These are phyloP conservation scores for Ceriagrion tenellum DNA, from an alignment of 2,888 invertebrate species.

Conservation along the genomic window DNA sequence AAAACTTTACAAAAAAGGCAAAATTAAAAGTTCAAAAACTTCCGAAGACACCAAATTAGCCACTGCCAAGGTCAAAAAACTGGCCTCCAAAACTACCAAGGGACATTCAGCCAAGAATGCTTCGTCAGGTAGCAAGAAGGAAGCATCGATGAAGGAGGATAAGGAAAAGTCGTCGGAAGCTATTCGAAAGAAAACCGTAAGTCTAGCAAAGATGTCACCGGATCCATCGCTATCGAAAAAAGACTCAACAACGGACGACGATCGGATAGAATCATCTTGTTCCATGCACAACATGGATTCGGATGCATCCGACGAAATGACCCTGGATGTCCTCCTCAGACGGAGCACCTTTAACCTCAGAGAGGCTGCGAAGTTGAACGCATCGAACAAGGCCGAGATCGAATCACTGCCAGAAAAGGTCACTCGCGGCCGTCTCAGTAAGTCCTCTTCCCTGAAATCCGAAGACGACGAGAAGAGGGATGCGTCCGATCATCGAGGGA, in stretches of 20 bases:
- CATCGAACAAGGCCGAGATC: conserved; percentile 68
- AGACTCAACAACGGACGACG: conserved; percentile 6
- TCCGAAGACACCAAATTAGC: conserved; percentile 73
- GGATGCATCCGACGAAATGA: conserved; percentile 72
- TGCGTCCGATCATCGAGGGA: background rate
- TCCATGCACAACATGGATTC: conserved; percentile 71
- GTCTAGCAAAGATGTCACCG: conserved; percentile 72
- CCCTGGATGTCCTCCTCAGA: conserved; percentile 74
- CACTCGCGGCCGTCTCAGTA: conserved; percentile 43
- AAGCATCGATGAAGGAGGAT: conserved; percentile 73
- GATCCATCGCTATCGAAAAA: conserved; percentile 26
- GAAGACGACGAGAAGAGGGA: conserved; percentile 30
- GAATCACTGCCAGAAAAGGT: conserved; percentile 73
- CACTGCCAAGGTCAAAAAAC: conserved; percentile 72
- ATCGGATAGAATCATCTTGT: background rate
- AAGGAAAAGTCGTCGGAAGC: background rate
- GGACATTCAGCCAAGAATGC: conserved; percentile 72
- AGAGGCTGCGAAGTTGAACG: background rate
- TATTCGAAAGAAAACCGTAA: conserved; percentile 69
- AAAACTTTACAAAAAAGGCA: background rate
- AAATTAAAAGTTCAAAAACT: conserved; percentile 74
- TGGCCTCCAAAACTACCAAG: conserved; percentile 33
- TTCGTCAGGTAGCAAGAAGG: conserved; percentile 72
- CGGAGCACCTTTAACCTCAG: conserved; percentile 68
- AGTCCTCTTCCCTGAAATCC: background rate